A percentile compares a stretch with the other conserved stretches of the same genome.
phyloP scores from a whole-genome alignment of 2,797 vertebrate species.

The Peromyscus eremicus region DNA sequence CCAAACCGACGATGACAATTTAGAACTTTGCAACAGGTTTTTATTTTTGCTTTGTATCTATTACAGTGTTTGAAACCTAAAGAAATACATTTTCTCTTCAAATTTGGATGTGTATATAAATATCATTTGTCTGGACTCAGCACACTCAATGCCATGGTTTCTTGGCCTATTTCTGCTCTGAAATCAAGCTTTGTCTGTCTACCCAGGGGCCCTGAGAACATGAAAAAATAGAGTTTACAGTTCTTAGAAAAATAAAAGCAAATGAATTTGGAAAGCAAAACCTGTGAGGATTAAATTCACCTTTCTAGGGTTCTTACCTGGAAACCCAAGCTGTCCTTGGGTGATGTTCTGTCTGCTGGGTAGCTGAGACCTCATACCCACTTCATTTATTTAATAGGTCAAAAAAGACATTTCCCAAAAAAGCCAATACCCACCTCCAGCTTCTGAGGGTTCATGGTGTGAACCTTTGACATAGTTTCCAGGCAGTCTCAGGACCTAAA shows the following conservation, averaged over 20 bases:
- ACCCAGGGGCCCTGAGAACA: slow-evolving; percentile 87
- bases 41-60: slow-evolving; percentile 88
- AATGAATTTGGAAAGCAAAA: slow-evolving; percentile 73
- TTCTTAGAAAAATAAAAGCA: slow-evolving; percentile 79
- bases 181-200: slow-evolving; percentile 85
- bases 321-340: slow-evolving; percentile 57
- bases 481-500: background rate
- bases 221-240: slow-evolving; percentile 85
- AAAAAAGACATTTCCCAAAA: slow-evolving; percentile 38
- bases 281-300: slow-evolving; percentile 59
- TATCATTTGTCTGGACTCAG: slow-evolving; percentile 87
- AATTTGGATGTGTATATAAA: slow-evolving; percentile 89
- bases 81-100: slow-evolving; percentile 89
- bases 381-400: slow-evolving; percentile 42
- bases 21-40: slow-evolving; percentile 86
- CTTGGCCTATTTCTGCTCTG: slow-evolving; percentile 89
- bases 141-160: slow-evolving; percentile 89
- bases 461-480: background rate
- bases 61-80: slow-evolving; percentile 93
- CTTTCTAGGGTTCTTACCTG: slow-evolving; percentile 51
- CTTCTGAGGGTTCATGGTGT: background rate
- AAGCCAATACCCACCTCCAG: background rate
- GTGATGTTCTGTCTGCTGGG: background rate
- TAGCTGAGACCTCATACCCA: background rate
- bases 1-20: slow-evolving; percentile 63